Conservation (phyloP, 2,888 invertebrate genomes). For the Nomada lathburiana region DNA sequence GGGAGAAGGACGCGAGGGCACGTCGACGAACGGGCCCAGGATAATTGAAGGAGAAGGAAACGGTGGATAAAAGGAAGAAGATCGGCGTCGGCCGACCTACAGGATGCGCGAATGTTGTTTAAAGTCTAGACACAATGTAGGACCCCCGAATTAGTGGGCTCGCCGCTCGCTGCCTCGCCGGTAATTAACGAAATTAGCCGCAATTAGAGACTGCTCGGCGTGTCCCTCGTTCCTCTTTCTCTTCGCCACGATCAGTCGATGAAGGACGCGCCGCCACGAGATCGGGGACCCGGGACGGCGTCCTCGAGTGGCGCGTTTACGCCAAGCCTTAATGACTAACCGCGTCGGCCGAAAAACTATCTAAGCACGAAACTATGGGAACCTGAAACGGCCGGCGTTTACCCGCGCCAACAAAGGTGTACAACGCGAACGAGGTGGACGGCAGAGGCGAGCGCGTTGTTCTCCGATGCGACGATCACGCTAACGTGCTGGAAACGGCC, state of each 20-base stretch:
- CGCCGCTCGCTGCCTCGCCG: constrained; percentile 74
- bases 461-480: constrained; percentile 18
- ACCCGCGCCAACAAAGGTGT: constrained; percentile 28
- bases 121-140: constrained; percentile 83
- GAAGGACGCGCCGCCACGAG: constrained; percentile 1
- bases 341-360: constrained; percentile 64
- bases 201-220: constrained; percentile 78
- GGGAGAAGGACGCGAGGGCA: constrained; percentile 41
- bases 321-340: constrained; percentile 77
- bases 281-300: constrained; percentile 24
- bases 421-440: too few relatives aligned
- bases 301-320: constrained; percentile 69
- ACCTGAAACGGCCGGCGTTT: constrained; percentile 46
- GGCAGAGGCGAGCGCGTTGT: constrained; percentile 7
- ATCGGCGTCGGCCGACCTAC: constrained; percentile 49
- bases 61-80: constrained; percentile 29
- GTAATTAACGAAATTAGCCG: constrained; percentile 83
- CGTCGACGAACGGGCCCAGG: constrained; percentile 50
- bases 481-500: background rate
- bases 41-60: constrained; percentile 73
- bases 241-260: constrained; percentile 1
- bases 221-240: constrained; percentile 49
- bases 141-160: constrained; percentile 82
- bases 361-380: constrained; percentile 66
- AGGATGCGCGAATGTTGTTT: constrained; percentile 81